phyloP scores from a whole-genome alignment of 2,113 vertebrate species.

The Struthio camelus region DNA sequence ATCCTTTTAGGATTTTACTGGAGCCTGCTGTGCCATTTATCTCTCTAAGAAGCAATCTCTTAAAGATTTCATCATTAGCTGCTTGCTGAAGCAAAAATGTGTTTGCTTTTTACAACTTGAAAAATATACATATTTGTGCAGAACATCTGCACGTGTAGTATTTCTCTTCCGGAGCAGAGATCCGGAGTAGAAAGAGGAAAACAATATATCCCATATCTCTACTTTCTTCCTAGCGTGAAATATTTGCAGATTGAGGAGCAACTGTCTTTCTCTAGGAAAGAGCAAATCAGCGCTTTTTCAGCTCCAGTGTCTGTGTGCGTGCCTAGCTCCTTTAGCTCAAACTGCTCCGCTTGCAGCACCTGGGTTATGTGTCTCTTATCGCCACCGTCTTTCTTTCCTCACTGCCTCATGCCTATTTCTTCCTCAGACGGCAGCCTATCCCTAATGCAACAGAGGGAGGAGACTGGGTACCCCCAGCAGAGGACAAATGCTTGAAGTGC shows the following conservation, averaged over 20 bases:
- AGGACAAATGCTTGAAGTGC: fast-evolving
- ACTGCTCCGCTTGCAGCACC: neutral
- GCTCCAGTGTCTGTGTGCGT: neutral
- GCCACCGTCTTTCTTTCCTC: neutral
- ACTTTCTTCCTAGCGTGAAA: neutral
- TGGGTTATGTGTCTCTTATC: neutral
- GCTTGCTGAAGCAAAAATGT: neutral
- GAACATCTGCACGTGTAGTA: neutral
- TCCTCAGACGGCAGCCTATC: fast-evolving
- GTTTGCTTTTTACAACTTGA: slow-evolving; percentile 1
- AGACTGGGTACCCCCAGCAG: neutral
- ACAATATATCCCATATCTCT: neutral
- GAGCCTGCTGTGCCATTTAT: slow-evolving; percentile 13
- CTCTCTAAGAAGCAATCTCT: neutral
- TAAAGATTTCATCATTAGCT: neutral
- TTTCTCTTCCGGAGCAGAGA: neutral
- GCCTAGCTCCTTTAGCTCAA: neutral
- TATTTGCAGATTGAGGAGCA: slow-evolving; percentile 8
- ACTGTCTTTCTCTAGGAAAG: neutral
- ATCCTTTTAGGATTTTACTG: slow-evolving; percentile 23
- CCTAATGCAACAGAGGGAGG: fast-evolving
- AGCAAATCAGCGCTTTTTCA: neutral
- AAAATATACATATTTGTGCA: neutral
- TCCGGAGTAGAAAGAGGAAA: neutral
- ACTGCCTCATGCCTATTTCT: neutral